phyloP scores from a whole-genome alignment of 2,888 invertebrate genomes.

The Brachypalpus laphriformis region DNA sequence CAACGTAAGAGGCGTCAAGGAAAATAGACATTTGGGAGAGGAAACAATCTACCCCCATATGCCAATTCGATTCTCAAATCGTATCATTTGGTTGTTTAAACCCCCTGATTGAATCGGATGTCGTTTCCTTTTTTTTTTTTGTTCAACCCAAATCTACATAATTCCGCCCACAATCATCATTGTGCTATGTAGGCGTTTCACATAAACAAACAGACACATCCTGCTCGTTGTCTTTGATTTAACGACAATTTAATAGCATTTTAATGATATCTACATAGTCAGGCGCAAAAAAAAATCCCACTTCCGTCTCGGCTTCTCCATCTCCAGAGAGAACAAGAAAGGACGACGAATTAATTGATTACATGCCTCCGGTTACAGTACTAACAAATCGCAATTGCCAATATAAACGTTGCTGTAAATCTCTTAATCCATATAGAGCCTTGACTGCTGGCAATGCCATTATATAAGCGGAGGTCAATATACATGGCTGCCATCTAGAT shows the following conservation, averaged over 20 bases:
- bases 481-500: background rate
- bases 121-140: background rate
- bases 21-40: background rate
- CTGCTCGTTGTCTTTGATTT: background rate
- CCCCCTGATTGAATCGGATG: constrained; percentile 13
- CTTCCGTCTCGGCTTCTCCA: background rate
- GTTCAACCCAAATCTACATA: constrained; percentile 1
- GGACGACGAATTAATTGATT: constrained; percentile 26
- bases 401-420: background rate
- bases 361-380: background rate
- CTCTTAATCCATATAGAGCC: constrained; percentile 14
- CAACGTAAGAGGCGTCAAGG: background rate
- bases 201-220: background rate
- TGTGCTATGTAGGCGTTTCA: background rate
- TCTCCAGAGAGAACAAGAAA: background rate
- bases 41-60: background rate
- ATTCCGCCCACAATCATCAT: background rate
- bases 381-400: constrained; percentile 13
- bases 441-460: background rate
- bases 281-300: background rate
- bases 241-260: constrained; percentile 16
- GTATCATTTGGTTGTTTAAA: background rate
- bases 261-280: background rate
- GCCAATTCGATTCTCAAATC: background rate
- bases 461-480: background rate